Percentiles rank a stretch among this genome's conserved stretches.
Evolutionary conservation across 2,113 vertebrate genomes (phyloP).

Genomic region (Catharus bicknelli): DNA sequence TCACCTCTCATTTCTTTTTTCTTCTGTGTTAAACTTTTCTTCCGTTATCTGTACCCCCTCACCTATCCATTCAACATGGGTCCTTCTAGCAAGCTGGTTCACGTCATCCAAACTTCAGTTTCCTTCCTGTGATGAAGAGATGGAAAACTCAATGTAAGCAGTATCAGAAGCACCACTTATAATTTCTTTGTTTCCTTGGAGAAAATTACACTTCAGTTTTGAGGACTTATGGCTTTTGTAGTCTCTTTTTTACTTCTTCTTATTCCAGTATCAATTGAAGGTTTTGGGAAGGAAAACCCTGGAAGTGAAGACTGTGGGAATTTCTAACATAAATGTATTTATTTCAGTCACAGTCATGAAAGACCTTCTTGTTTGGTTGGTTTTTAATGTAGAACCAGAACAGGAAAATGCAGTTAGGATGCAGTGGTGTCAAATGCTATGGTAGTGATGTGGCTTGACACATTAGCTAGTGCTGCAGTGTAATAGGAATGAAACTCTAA

Average conservation of each 20-base stretch:
- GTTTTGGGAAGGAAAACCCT: background rate
- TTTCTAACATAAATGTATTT: background rate
- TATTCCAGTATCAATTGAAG: background rate
- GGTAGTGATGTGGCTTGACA: background rate
- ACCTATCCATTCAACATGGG: background rate
- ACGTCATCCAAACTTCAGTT: background rate
- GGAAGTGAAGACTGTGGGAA: background rate
- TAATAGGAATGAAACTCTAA: background rate
- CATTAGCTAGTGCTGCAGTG: background rate
- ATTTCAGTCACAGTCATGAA: background rate
- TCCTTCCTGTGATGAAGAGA: background rate
- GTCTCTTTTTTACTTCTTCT: background rate
- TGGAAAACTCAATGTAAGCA: background rate
- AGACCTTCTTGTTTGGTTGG: background rate
- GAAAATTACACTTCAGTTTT: background rate
- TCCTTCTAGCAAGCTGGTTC: background rate
- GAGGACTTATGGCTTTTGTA: background rate
- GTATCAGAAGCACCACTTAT: background rate
- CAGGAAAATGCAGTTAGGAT: background rate
- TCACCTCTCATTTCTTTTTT: background rate
- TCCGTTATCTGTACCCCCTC: background rate
- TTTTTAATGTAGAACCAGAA: background rate
- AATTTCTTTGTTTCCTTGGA: background rate
- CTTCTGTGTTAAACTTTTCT: background rate
- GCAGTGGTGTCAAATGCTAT: background rate